These are phyloP conservation scores for Balaeniceps rex DNA, from an alignment of 2,113 vertebrate genomes.

Conservation along the genomic window DNA sequence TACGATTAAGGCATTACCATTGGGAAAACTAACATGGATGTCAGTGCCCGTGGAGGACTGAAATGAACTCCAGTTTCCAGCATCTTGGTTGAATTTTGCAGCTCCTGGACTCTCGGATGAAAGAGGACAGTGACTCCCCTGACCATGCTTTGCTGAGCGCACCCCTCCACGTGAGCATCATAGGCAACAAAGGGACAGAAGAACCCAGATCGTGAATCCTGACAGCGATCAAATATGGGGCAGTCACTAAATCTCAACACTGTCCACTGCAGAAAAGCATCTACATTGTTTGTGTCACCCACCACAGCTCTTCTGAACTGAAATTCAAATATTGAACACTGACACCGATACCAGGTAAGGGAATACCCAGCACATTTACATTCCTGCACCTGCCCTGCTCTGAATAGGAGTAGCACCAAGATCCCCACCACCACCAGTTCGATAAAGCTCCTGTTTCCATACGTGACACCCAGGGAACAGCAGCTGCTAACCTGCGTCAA, in stretches of 20 bases:
- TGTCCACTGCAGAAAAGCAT: background rate
- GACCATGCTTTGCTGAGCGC: background rate
- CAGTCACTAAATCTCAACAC: background rate
- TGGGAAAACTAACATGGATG: background rate
- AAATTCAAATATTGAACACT: background rate
- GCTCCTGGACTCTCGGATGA: background rate
- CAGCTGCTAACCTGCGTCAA: background rate
- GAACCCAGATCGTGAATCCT: rapidly evolving
- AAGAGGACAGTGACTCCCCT: background rate
- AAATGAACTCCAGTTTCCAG: background rate
- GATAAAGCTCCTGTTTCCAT: background rate
- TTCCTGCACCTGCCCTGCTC: background rate
- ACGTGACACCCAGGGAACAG: background rate
- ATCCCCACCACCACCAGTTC: background rate
- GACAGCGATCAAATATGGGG: background rate
- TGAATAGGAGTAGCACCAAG: background rate
- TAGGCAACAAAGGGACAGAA: rapidly evolving
- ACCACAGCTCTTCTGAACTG: background rate
- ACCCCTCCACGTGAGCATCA: rapidly evolving
- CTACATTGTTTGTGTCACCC: background rate
- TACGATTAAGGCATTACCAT: rapidly evolving
- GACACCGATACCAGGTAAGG: background rate
- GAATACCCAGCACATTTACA: constrained; percentile 19
- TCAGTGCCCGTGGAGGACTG: background rate
- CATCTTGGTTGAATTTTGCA: background rate